These are phyloP conservation scores for Zeus faber DNA, from an alignment of 2,113 vertebrate genomes.

Conservation along the genomic window DNA sequence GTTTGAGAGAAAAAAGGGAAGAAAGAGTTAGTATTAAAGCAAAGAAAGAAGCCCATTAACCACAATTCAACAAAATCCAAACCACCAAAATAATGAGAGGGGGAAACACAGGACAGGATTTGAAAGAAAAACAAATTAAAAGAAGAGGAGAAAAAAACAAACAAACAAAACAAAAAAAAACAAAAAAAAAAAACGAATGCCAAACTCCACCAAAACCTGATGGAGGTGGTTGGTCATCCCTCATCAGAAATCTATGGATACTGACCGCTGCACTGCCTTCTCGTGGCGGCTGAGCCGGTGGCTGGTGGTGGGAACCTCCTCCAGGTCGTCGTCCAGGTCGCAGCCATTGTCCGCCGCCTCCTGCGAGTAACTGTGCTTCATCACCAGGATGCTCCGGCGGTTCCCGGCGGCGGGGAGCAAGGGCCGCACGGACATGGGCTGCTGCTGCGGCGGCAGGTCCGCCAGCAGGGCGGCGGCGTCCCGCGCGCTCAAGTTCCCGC, in stretches of 20 bases:
- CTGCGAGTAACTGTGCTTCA: constrained; percentile 99
- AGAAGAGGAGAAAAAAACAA: neutral
- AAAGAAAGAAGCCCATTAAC: constrained; percentile 34
- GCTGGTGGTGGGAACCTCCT: constrained; percentile 96
- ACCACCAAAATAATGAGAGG: constrained; percentile 31
- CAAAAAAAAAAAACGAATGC: constrained; percentile 65
- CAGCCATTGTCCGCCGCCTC: constrained; percentile 86
- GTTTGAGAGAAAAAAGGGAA: constrained; percentile 35
- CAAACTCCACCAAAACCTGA: constrained; percentile 49
- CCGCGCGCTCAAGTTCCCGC: constrained; percentile 88
- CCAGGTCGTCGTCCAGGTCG: constrained; percentile 94
- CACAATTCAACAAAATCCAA: constrained; percentile 31
- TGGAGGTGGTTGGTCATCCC: constrained; percentile 65
- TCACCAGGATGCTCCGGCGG: constrained; percentile 94
- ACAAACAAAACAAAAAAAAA: constrained; percentile 5
- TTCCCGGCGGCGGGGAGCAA: constrained; percentile 80
- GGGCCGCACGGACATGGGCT: constrained; percentile 78
- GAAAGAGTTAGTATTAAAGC: constrained; percentile 23
- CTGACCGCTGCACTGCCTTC: constrained; percentile 99
- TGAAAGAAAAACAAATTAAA: neutral
- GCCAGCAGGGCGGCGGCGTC: constrained; percentile 84
- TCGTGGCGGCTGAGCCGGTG: constrained; percentile 96
- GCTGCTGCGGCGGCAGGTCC: constrained; percentile 83
- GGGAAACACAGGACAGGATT: constrained; percentile 34
- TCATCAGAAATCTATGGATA: constrained; percentile 92